Conservation (phyloP, 2,113 vertebrate species). For the Typhlomys cinereus region DNA sequence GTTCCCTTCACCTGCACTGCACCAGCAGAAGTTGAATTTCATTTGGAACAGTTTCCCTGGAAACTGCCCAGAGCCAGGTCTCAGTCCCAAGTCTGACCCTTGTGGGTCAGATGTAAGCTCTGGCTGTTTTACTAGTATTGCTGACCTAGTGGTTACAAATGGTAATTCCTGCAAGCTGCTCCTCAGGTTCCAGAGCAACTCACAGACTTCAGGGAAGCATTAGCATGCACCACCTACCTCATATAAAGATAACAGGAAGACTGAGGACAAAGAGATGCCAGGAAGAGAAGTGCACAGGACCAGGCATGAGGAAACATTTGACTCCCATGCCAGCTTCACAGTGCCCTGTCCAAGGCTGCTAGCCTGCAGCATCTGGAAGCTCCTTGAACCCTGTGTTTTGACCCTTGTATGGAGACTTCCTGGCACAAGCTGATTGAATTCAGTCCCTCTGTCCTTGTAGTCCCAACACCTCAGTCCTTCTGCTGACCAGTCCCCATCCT, state of each 20-base stretch:
- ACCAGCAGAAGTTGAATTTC: no score
- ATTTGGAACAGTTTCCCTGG: not conserved
- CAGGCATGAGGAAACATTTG: rapidly evolving
- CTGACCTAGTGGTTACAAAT: not conserved
- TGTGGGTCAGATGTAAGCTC: not conserved
- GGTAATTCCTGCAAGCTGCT: not conserved
- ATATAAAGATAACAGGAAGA: not conserved
- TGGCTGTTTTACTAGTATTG: no score
- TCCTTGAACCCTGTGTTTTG: no score
- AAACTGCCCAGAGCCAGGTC: not conserved
- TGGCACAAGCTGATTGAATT: not conserved
- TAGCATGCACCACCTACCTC: not conserved
- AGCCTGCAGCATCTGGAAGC: rapidly evolving
- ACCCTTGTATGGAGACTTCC: not conserved
- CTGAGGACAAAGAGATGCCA: not conserved
- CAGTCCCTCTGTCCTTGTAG: not conserved
- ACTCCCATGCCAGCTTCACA: not conserved
- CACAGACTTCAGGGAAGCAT: not conserved
- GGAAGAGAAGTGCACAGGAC: not conserved
- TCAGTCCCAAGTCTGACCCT: no score
- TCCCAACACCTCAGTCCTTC: not conserved
- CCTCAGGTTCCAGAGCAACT: not conserved
- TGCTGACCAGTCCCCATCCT: not conserved
- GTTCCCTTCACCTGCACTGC: not conserved
- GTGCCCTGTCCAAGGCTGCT: not conserved